Percentiles rank a stretch among this genome's conserved stretches.
phyloP scores from a whole-genome alignment of 2,113 vertebrate genomes.

The Okapia johnstoni region DNA sequence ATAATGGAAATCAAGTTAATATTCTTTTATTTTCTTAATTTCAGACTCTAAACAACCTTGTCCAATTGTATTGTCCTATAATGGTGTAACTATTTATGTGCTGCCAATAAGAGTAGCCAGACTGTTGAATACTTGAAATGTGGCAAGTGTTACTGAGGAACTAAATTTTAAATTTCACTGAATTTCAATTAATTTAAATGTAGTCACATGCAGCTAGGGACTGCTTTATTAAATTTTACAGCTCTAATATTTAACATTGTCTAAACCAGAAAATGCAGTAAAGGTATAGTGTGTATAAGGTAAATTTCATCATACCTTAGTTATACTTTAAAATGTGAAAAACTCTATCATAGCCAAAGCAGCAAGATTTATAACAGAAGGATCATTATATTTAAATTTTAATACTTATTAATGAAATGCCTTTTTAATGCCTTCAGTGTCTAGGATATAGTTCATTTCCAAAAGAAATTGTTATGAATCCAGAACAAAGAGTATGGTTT shows the following conservation, averaged over 20 bases:
- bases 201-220: not conserved
- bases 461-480: not conserved
- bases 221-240: not conserved
- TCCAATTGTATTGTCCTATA: not conserved
- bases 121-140: not conserved
- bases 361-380: not conserved
- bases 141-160: not conserved
- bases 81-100: not conserved
- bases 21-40: not conserved
- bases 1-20: not conserved
- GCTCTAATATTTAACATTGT: not conserved
- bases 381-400: not conserved
- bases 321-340: not conserved
- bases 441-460: not conserved
- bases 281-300: not conserved
- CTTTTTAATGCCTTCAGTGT: not conserved
- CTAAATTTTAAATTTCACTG: not conserved
- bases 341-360: not conserved
- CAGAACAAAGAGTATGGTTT: not conserved
- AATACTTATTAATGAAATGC: not conserved
- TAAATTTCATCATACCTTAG: not conserved
- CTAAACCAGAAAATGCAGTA: not conserved
- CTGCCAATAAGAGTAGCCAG: not conserved
- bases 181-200: not conserved
- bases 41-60: not conserved